A percentile compares a stretch with the other conserved stretches of the same genome.
Conservation (phyloP, 2,113 vertebrate species). For the Cinclus cinclus region DNA sequence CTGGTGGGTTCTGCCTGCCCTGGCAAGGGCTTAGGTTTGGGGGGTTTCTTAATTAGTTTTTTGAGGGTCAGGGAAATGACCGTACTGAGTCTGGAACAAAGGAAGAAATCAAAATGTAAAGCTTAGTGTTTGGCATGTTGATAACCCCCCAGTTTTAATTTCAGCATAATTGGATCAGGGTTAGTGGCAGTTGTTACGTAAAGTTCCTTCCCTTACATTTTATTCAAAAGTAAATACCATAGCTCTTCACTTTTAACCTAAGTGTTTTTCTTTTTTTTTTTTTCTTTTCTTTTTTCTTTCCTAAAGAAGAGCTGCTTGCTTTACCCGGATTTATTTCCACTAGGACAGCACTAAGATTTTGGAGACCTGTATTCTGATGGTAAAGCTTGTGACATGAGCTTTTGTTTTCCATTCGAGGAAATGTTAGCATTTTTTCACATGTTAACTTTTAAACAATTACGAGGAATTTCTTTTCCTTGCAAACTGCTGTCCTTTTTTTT, state of each 20-base stretch:
- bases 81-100: constrained; percentile 33
- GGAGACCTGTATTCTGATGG: neutral
- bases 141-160: constrained; percentile 29
- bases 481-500: constrained; percentile 45
- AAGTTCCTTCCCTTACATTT: constrained; percentile 16
- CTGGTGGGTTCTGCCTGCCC: constrained; percentile 25
- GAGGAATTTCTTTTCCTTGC: constrained; percentile 53
- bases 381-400: neutral
- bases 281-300: fast-evolving
- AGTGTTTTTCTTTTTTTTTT: neutral
- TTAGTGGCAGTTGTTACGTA: constrained; percentile 22
- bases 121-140: constrained; percentile 39
- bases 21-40: neutral
- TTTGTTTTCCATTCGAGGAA: constrained; percentile 26
- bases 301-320: neutral
- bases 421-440: neutral
- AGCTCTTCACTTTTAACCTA: constrained; percentile 7
- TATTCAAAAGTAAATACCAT: constrained; percentile 36
- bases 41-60: constrained; percentile 29
- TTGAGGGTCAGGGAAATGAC: constrained; percentile 35
- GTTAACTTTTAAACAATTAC: constrained; percentile 33
- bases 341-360: neutral
- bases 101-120: constrained; percentile 48
- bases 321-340: constrained; percentile 16
- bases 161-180: constrained; percentile 45